Percentiles rank a stretch among this genome's conserved stretches.
These are phyloP conservation scores for Sarotherodon lohbergeri DNA, from an alignment of 2,113 vertebrate species.

Conservation along the genomic window DNA sequence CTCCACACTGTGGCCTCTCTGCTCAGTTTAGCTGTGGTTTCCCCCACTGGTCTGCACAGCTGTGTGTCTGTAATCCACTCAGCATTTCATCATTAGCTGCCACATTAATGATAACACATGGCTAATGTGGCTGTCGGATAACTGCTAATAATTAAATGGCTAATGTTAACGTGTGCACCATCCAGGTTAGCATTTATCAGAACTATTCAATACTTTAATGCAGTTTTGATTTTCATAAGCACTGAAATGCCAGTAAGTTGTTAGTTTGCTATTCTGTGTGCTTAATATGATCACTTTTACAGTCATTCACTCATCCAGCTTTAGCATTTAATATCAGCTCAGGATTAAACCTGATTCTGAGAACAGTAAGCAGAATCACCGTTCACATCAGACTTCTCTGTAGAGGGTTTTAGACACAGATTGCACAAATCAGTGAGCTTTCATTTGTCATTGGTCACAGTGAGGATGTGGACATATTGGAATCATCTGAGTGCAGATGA, in stretches of 20 bases:
- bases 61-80: not conserved
- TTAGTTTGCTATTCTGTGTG: not conserved
- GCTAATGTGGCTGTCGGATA: not conserved
- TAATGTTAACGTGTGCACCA: fast-evolving
- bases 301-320: not conserved
- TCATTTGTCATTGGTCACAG: not conserved
- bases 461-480: not conserved
- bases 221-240: not conserved
- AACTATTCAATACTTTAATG: not conserved
- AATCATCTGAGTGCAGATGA: not conserved
- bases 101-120: not conserved
- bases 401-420: not conserved
- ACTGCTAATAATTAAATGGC: not conserved
- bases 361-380: not conserved
- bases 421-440: too few relatives aligned
- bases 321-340: not conserved
- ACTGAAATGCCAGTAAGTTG: not conserved
- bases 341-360: fast-evolving
- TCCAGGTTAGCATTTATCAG: not conserved
- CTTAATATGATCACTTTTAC: not conserved
- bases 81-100: not conserved
- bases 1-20: not conserved
- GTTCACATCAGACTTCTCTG: not conserved
- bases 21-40: not conserved
- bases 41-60: not conserved